A percentile compares a stretch with the other conserved stretches of the same genome.
Evolutionary conservation across 2,888 invertebrate species (phyloP).

Genomic region (Eustalomyia histrio): DNA sequence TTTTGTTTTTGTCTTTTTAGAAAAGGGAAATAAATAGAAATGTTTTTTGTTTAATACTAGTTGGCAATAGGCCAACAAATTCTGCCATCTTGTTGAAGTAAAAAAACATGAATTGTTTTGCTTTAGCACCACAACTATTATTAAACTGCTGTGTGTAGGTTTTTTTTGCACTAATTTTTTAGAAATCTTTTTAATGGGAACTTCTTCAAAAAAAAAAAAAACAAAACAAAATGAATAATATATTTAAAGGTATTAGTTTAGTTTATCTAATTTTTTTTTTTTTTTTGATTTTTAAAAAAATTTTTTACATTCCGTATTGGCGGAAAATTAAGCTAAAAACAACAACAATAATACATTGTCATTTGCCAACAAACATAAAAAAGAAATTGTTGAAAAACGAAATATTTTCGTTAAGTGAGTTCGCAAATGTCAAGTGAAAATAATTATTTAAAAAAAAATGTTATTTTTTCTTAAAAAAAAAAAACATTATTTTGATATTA

Average conservation of each 20-base stretch:
- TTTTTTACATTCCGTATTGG: constrained; percentile 39
- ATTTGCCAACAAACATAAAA: constrained; percentile 39
- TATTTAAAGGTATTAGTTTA: constrained; percentile 16
- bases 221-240: constrained; percentile 15
- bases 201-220: constrained; percentile 5
- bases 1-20: not conserved
- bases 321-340: constrained; percentile 51
- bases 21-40: constrained; percentile 60
- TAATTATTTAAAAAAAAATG: constrained; percentile 2
- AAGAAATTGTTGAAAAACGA: constrained; percentile 11
- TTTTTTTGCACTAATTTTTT: constrained; percentile 20
- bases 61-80: constrained; percentile 59
- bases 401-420: constrained; percentile 44
- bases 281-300: constrained; percentile 5
- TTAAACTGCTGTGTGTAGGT: constrained; percentile 39
- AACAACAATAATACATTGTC: constrained; percentile 7
- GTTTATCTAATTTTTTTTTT: constrained; percentile 14
- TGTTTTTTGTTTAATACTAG: constrained; percentile 52
- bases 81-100: constrained; percentile 65
- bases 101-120: constrained; percentile 48
- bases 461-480: not conserved
- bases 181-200: constrained; percentile 35
- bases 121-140: constrained; percentile 49
- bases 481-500: not conserved
- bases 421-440: constrained; percentile 47